A percentile compares a stretch with the other conserved stretches of the same genome.
Evolutionary conservation across 2,888 invertebrate genomes (phyloP).

Genomic region (Alentia gelatinosa): DNA sequence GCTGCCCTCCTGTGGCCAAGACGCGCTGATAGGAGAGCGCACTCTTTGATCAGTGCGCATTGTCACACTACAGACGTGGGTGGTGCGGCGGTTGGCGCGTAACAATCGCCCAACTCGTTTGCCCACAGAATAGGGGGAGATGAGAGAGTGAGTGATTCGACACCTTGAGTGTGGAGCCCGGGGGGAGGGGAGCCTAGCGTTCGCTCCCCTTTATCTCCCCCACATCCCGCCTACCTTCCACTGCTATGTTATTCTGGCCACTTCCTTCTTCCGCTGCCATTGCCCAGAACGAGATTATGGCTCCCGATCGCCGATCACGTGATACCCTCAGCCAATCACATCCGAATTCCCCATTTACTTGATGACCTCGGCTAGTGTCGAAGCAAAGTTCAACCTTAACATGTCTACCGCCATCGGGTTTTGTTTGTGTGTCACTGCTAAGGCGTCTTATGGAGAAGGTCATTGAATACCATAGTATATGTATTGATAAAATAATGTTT

Average conservation of each 20-base stretch:
- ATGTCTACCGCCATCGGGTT: too few relatives aligned
- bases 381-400: too few relatives aligned
- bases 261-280: neutral
- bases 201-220: neutral
- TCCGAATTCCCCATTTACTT: too few relatives aligned
- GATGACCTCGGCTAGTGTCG: too few relatives aligned
- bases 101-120: neutral
- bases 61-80: neutral
- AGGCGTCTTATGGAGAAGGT: too few relatives aligned
- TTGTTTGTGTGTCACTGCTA: too few relatives aligned
- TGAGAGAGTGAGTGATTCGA: too few relatives aligned
- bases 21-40: neutral
- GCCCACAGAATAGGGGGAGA: neutral
- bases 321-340: neutral
- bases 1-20: neutral
- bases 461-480: too few relatives aligned
- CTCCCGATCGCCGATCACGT: neutral
- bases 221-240: neutral
- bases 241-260: neutral
- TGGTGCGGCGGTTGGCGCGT: neutral
- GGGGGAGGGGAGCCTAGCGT: too few relatives aligned
- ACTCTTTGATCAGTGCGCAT: slow-evolving; percentile 30
- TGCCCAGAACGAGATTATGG: neutral
- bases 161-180: too few relatives aligned
- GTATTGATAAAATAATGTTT: too few relatives aligned